phyloP scores from a whole-genome alignment of 2,113 vertebrate genomes.

The Ovis aries region DNA sequence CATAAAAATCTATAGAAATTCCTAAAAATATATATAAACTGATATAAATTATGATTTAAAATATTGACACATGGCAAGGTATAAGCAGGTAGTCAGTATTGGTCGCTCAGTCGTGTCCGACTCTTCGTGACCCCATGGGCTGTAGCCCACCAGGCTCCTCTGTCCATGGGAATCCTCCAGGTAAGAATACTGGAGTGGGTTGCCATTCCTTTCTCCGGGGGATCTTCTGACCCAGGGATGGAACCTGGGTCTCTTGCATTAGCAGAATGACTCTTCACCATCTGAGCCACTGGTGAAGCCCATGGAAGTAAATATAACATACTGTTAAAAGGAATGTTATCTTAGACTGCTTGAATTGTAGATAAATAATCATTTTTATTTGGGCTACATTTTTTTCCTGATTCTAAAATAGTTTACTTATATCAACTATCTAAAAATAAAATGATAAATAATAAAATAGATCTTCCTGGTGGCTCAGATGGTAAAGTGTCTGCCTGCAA shows the following conservation, averaged over 20 bases:
- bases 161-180: background rate
- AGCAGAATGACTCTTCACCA: background rate
- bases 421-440: slow-evolving; percentile 24
- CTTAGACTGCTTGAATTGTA: background rate
- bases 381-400: background rate
- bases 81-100: background rate
- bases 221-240: background rate
- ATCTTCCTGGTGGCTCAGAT: too few species aligned
- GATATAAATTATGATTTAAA: background rate
- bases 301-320: background rate
- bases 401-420: slow-evolving; percentile 10
- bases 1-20: background rate
- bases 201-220: background rate
- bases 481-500: too few species aligned
- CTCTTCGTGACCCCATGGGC: background rate
- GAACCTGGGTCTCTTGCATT: background rate
- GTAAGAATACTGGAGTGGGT: background rate
- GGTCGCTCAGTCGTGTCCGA: background rate
- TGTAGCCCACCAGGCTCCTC: background rate
- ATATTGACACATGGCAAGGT: background rate
- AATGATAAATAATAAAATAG: background rate
- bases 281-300: background rate
- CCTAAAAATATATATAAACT: background rate
- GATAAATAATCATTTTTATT: background rate
- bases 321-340: background rate